phyloP scores from a whole-genome alignment of 1,140 invertebrate genomes.

The Drosophila punjabiensis region DNA sequence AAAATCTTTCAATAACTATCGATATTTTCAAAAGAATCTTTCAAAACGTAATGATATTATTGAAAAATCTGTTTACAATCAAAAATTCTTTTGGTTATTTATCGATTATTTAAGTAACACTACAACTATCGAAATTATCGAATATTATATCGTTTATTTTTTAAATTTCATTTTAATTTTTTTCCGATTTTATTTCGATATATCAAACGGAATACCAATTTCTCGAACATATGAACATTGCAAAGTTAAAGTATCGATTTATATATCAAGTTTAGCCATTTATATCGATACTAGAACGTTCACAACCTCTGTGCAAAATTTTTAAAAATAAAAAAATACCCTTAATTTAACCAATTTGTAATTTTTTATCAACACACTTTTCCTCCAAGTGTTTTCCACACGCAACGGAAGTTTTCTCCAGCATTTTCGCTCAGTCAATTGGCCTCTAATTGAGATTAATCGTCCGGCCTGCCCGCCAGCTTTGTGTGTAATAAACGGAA shows the following conservation, averaged over 20 bases:
- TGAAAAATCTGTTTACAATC: neutral
- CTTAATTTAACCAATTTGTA: neutral
- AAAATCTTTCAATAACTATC: neutral
- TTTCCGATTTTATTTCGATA: neutral
- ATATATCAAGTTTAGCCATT: no score
- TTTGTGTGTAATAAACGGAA: constrained; percentile 47
- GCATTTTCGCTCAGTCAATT: constrained; percentile 57
- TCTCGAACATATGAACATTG: neutral
- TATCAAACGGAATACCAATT: neutral
- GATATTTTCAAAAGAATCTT: neutral
- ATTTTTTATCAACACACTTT: neutral
- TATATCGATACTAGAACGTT: neutral
- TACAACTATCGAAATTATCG: neutral
- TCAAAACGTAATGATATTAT: neutral
- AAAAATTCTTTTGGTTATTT: neutral
- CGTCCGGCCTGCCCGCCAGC: constrained; percentile 12
- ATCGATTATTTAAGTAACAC: neutral
- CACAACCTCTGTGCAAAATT: neutral
- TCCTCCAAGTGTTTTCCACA: constrained; percentile 10
- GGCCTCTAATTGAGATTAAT: constrained; percentile 78
- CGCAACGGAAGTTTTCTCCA: constrained; percentile 46
- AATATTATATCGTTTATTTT: neutral
- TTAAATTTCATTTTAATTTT: no score
- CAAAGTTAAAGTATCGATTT: neutral
- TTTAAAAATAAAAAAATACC: neutral